Base-by-base conservation (phyloP, 2,113 vertebrate genomes). In the Caloenas nicobarica region DNA sequence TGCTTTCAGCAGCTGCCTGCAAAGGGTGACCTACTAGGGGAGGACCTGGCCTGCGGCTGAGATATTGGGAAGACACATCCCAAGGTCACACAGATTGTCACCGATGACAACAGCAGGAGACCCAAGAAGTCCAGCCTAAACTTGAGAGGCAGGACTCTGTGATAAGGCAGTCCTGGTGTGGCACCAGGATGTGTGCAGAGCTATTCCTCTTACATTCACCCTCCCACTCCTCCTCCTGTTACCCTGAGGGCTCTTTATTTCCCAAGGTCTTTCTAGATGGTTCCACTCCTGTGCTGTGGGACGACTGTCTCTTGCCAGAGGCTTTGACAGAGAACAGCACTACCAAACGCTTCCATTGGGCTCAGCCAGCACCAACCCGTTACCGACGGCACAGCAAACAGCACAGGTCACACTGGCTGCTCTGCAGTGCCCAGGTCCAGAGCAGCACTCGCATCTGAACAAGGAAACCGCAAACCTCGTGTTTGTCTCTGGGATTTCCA, bases 151-250 rank as follows among this genome's bases (percentile, higher is more conserved):
- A 89, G 69, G 29, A 40, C 44, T 61, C 53, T 0, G 0, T 26
- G 29, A 17, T n/a, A 38, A 78, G 44, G 69, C 48, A 50, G 48
- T 51, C 40, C 71, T 2, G 2, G 14, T 31, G 42, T 3, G 54
- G 56, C 66, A 60, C 19, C 17, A 5, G 17, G 25, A 25, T 0
- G 2, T 0, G 0, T 18, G 50, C 62, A 38, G 10, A 26, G 69
- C 68, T 46, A 16, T 29, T 90, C 66, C 29, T 82, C 36, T 57
- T 22, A 3, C 1, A 2, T 31, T 29, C 46, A 42, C 24, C 28
- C 44, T 51, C 50, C 26, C 5, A 0, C 10, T 76, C 28, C 54
- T 65, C 58, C 73, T 90, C 54, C 34, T 18, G 0, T n/a, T 76
- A 31, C 48, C 44, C n/a, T 16, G 15, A 78, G 48, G 25, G 26